Conservation (phyloP, 2,113 vertebrate genomes). For the Burhinus oedicnemus region DNA sequence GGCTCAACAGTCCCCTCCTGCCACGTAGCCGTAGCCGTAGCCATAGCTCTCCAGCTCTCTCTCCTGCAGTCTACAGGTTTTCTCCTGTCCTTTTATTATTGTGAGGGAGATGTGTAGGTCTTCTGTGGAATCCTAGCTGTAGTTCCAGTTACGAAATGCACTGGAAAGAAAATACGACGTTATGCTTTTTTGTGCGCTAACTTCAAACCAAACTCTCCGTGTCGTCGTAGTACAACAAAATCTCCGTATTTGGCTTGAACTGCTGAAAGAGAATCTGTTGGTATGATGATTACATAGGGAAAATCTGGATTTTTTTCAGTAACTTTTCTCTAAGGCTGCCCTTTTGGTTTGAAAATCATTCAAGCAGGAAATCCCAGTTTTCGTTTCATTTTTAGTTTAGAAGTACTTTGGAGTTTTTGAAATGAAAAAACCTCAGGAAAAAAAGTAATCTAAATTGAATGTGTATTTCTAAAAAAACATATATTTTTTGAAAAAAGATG, state of each 20-base stretch:
- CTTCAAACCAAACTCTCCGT: not conserved
- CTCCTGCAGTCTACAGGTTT: not conserved
- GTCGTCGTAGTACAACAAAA: not conserved
- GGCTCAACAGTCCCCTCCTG: not conserved
- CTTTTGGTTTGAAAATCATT: not conserved
- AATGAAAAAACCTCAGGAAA: not conserved
- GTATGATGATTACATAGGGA: not conserved
- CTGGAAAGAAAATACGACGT: not conserved
- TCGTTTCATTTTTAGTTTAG: rapidly evolving
- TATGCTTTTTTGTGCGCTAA: not conserved
- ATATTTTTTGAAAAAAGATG: not conserved
- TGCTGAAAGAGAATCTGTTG: not conserved
- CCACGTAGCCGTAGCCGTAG: rapidly evolving
- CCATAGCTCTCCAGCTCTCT: rapidly evolving
- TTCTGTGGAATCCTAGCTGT: not conserved
- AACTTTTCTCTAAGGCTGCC: not conserved
- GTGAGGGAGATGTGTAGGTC: not conserved
- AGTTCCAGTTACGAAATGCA: not conserved
- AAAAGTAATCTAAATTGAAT: not conserved
- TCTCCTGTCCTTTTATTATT: not conserved
- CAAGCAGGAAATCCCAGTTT: not conserved
- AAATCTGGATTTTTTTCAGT: not conserved
- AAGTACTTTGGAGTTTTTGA: not conserved
- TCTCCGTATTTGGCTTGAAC: not conserved
- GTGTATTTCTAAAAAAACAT: not conserved